Percentiles rank a stretch among this genome's conserved stretches.
phyloP scores from a whole-genome alignment of 2,888 invertebrate species.

The Drosophila emarginata region DNA sequence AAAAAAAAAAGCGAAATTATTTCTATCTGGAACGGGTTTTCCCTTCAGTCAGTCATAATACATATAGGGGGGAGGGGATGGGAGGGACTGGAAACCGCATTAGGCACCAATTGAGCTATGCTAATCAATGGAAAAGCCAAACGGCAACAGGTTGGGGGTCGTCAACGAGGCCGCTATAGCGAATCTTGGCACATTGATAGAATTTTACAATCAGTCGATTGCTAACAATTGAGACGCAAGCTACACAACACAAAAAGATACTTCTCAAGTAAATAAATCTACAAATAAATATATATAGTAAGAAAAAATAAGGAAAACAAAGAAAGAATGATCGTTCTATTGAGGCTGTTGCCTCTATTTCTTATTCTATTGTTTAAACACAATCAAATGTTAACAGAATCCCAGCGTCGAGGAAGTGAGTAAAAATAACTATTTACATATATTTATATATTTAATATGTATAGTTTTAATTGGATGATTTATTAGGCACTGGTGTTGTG shows the following conservation, averaged over 20 bases:
- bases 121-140: slow-evolving; percentile 37
- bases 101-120: background rate
- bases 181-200: slow-evolving; percentile 3
- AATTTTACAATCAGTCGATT: slow-evolving; percentile 42
- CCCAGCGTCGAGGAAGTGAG: slow-evolving; percentile 16
- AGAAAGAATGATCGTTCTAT: background rate
- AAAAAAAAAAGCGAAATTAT: background rate
- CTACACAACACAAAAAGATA: slow-evolving; percentile 15
- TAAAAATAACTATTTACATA: background rate
- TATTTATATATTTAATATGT: background rate
- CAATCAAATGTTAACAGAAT: background rate
- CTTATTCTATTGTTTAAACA: slow-evolving; percentile 13
- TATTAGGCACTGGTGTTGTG: slow-evolving; percentile 13
- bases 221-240: slow-evolving; percentile 32
- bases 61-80: background rate
- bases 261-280: background rate
- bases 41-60: slow-evolving; percentile 12
- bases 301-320: too few relatives aligned
- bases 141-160: slow-evolving; percentile 26
- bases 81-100: background rate
- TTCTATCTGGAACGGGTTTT: slow-evolving; percentile 41
- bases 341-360: slow-evolving; percentile 9
- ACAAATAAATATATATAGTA: background rate
- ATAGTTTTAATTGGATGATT: too few relatives aligned
- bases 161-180: slow-evolving; percentile 26